phyloP scores from a whole-genome alignment of 2,113 vertebrate genomes.

The Recurvirostra avosetta region DNA sequence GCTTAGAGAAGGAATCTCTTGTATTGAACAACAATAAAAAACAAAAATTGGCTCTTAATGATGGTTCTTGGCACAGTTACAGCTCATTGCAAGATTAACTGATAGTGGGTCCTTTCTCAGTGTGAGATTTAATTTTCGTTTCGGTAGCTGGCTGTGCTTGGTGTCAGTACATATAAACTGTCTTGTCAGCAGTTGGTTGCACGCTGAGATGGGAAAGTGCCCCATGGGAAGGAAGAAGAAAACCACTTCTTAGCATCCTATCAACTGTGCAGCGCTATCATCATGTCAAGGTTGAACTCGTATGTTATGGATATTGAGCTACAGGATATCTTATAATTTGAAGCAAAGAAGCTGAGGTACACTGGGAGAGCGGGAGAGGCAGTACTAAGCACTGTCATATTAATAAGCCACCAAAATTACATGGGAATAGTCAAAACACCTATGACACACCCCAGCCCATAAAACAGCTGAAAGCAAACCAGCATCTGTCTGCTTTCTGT shows the following conservation, averaged over 20 bases:
- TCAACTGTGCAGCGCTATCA: neutral
- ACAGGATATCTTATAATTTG: neutral
- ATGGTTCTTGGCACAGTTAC: neutral
- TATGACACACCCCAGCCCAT: neutral
- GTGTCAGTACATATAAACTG: slow-evolving; percentile 30
- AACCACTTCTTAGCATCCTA: neutral
- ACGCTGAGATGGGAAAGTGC: neutral
- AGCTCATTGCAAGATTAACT: slow-evolving; percentile 12
- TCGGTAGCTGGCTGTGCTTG: slow-evolving; percentile 16
- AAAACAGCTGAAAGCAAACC: neutral
- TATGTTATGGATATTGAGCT: neutral
- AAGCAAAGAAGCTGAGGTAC: neutral
- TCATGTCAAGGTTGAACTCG: neutral
- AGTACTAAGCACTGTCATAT: too few relatives aligned
- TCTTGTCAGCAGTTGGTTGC: slow-evolving; percentile 26
- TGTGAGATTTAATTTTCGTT: slow-evolving; percentile 43
- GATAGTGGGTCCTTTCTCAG: slow-evolving; percentile 22
- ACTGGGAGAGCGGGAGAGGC: neutral
- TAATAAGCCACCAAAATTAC: neutral
- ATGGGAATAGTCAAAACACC: neutral
- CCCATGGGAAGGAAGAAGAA: neutral
- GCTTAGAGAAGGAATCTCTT: neutral
- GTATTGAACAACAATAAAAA: neutral
- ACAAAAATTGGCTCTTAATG: neutral
- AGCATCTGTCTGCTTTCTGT: neutral